Percentiles rank a stretch among this genome's conserved stretches.
Evolutionary conservation across 2,888 invertebrate genomes (phyloP).

Genomic region (Pardosa pseudoannulata): DNA sequence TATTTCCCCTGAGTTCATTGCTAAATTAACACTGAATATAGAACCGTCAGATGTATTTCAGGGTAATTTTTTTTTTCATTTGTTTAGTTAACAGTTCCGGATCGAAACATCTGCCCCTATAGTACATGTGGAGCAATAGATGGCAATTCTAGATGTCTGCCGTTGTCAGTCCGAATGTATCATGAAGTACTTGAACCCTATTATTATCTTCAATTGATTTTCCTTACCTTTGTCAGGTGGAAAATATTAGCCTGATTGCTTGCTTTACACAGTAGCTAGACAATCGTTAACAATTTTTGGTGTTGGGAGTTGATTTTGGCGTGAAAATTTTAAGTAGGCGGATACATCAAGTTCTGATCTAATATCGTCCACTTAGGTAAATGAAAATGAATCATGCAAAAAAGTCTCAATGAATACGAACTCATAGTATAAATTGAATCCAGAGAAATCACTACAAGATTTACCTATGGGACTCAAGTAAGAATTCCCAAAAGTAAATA

Average conservation of each 20-base stretch:
- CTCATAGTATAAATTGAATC: not conserved
- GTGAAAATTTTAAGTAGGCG: not conserved
- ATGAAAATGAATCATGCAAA: constrained; percentile 8
- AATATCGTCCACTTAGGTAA: constrained; percentile 1
- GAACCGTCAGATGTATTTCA: not conserved
- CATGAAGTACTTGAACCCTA: constrained; percentile 26
- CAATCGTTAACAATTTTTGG: constrained; percentile 27
- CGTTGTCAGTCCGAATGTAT: constrained; percentile 8
- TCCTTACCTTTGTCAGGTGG: constrained; percentile 23
- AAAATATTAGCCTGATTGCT: constrained; percentile 57
- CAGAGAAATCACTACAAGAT: not conserved
- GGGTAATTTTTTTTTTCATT: not conserved
- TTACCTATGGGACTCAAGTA: too few species aligned
- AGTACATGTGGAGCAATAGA: not conserved
- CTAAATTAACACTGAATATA: not conserved
- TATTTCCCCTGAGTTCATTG: too few species aligned
- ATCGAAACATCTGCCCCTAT: constrained; percentile 44
- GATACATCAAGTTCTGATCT: not conserved
- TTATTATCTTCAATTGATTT: constrained; percentile 69
- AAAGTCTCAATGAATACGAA: not conserved
- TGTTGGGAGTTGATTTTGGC: constrained; percentile 23
- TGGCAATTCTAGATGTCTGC: constrained; percentile 5
- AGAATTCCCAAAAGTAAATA: too few species aligned
- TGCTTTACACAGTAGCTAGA: constrained; percentile 29
- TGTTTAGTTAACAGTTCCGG: not conserved